Conservation (phyloP, 2,113 vertebrate species). For the Mormyrus lacerda region DNA sequence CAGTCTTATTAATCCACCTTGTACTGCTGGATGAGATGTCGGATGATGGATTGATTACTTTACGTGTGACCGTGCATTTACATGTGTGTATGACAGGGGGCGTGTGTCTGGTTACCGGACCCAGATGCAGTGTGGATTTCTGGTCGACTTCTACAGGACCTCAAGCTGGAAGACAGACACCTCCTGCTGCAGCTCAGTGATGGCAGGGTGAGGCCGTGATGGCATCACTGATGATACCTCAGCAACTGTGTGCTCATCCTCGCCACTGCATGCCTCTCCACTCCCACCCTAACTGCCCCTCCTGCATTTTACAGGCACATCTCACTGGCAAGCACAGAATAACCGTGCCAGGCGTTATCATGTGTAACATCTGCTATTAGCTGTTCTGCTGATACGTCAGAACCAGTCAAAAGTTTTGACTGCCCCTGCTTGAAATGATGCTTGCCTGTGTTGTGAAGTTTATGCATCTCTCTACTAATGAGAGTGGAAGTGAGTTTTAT, state of each 20-base stretch:
- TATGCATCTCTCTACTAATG: neutral
- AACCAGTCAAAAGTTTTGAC: neutral
- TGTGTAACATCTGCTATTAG: neutral
- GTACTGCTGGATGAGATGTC: neutral
- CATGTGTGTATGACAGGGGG: constrained; percentile 48
- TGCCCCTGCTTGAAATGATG: neutral
- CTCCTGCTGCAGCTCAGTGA: constrained; percentile 54
- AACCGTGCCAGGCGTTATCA: neutral
- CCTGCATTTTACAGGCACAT: neutral
- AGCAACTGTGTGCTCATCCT: neutral
- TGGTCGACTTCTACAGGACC: constrained; percentile 55
- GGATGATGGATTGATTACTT: neutral
- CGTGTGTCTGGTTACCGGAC: constrained; percentile 66
- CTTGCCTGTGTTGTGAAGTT: neutral
- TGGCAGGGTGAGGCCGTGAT: constrained; percentile 49
- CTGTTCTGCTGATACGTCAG: neutral
- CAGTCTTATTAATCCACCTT: neutral
- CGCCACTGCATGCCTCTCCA: neutral
- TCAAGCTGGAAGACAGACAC: constrained; percentile 43
- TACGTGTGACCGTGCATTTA: neutral
- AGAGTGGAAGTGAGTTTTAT: neutral
- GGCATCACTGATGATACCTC: neutral
- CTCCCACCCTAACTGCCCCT: neutral
- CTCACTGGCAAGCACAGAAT: neutral
- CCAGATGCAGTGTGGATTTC: constrained; percentile 57